Evolutionary conservation across 2,888 invertebrate species (phyloP).

Genomic region (Schizaphis graminum): DNA sequence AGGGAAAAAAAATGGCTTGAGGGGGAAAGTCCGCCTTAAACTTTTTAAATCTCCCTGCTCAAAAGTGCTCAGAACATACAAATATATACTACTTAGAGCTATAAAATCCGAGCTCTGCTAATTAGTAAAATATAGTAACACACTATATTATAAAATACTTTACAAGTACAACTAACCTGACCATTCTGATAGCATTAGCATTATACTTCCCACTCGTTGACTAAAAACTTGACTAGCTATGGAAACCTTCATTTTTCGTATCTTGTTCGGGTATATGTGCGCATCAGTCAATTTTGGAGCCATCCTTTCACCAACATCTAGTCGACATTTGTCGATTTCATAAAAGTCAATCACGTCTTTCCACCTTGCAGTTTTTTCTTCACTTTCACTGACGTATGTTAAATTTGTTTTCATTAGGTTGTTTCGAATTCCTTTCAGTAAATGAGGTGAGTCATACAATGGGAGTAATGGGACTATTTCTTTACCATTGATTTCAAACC

Average conservation of each 20-base stretch:
- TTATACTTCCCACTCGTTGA: conserved; percentile 32
- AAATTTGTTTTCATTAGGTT: conserved; percentile 19
- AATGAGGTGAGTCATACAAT: conserved; percentile 46
- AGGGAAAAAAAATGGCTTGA: too few relatives aligned
- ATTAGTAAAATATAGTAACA: too few relatives aligned
- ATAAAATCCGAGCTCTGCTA: too few relatives aligned
- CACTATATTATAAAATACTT: too few relatives aligned
- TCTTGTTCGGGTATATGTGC: conserved; percentile 18
- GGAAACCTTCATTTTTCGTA: conserved; percentile 52
- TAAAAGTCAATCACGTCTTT: conserved; percentile 4
- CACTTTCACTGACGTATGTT: not conserved
- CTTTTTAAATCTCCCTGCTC: too few relatives aligned
- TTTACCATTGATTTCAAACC: conserved; percentile 25
- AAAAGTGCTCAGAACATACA: too few relatives aligned
- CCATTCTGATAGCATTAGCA: conserved; percentile 1
- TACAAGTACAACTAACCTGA: not conserved
- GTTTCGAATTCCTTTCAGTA: conserved; percentile 47
- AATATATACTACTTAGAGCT: too few relatives aligned
- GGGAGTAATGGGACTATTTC: conserved; percentile 48
- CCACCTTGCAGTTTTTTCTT: conserved; percentile 15
- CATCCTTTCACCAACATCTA: conserved; percentile 11
- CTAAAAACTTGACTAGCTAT: conserved; percentile 35
- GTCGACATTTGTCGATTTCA: conserved; percentile 34
- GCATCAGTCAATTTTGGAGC: conserved; percentile 36
- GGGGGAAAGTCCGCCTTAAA: too few relatives aligned